phyloP scores from a whole-genome alignment of 2,113 vertebrate genomes.

The Xiphorhynchus elegans region DNA sequence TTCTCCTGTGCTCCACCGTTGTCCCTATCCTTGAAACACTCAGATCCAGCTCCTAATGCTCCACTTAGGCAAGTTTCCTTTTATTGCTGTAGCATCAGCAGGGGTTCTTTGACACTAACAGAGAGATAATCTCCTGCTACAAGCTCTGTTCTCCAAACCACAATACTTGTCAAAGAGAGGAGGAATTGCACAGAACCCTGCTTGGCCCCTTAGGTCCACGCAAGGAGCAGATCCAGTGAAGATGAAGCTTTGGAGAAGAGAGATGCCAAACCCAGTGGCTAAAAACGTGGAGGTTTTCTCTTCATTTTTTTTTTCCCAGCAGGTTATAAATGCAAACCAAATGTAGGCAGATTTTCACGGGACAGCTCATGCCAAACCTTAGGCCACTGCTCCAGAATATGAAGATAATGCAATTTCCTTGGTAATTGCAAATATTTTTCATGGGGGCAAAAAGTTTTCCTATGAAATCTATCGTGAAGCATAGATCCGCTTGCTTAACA shows the following conservation, averaged over 20 bases:
- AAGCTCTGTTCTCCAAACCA: neutral
- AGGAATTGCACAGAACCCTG: neutral
- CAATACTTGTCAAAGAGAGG: neutral
- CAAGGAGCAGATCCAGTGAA: neutral
- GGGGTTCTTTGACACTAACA: constrained; percentile 25
- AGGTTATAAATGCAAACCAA: constrained; percentile 4
- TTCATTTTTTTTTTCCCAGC: neutral
- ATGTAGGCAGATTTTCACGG: neutral
- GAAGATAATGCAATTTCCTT: neutral
- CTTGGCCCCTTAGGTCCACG: neutral
- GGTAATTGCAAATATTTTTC: constrained; percentile 11
- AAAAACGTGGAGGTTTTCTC: neutral
- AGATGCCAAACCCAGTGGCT: neutral
- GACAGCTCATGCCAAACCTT: neutral
- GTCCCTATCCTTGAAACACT: neutral
- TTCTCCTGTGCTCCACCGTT: neutral
- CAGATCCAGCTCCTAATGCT: neutral
- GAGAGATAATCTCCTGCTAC: constrained; percentile 22
- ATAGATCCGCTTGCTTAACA: neutral
- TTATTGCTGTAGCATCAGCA: constrained; percentile 7
- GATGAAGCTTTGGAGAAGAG: neutral
- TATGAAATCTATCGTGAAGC: neutral
- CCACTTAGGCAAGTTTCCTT: constrained; percentile 39
- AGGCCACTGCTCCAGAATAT: neutral
- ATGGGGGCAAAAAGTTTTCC: neutral